Conservation (phyloP, 2,113 vertebrate genomes). For the Triplophysa siluroides region DNA sequence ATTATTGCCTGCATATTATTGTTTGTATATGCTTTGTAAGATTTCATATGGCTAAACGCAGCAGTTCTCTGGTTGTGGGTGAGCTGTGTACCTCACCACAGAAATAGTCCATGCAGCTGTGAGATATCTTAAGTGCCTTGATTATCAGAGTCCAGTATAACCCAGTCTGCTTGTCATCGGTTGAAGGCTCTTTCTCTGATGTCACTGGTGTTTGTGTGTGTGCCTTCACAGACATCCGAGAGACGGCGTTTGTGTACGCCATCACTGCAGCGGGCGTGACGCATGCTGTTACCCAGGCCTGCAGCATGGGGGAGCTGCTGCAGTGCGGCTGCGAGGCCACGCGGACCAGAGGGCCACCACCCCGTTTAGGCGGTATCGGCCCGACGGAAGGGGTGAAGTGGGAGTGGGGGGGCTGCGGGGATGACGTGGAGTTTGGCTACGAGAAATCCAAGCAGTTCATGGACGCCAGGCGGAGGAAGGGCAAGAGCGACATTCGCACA, state of each 20-base stretch:
- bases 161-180: constrained; percentile 2
- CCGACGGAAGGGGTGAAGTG: constrained; percentile 82
- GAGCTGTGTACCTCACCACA: constrained; percentile 3
- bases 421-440: constrained; percentile 94
- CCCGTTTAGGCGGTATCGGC: constrained; percentile 60
- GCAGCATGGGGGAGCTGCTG: constrained; percentile 95
- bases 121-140: constrained; percentile 21
- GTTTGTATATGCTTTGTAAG: too few species aligned
- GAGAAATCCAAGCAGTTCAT: constrained; percentile 97
- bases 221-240: constrained; percentile 83
- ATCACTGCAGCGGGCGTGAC: constrained; percentile 91
- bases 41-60: background rate
- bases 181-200: constrained; percentile 1
- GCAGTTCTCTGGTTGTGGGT: background rate
- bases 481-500: constrained; percentile 91
- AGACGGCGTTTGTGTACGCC: constrained; percentile 96
- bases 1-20: too few species aligned
- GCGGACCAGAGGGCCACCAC: constrained; percentile 77
- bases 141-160: constrained; percentile 7
- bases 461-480: constrained; percentile 89
- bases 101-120: constrained; percentile 3
- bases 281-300: constrained; percentile 95
- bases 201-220: constrained; percentile 19
- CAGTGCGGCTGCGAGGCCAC: constrained; percentile 94
- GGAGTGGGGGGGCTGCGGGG: constrained; percentile 98